Percentiles rank a stretch among this genome's conserved stretches.
These are phyloP conservation scores for Calliphora vomitoria DNA, from an alignment of 2,888 invertebrate species.

Conservation along the genomic window DNA sequence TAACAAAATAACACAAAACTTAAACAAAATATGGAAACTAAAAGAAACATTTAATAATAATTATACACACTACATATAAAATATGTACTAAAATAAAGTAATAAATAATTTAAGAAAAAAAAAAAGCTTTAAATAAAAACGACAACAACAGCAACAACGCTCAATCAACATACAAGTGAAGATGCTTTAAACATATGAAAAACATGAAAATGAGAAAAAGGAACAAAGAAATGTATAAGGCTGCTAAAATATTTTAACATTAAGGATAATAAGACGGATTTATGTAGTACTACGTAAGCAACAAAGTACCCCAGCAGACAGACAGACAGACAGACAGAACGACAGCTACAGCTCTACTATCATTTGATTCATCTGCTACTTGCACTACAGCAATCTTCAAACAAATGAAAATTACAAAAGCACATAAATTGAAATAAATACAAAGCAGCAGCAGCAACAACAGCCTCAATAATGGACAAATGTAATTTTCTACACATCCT, in stretches of 20 bases:
- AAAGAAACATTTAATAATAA: slow-evolving; percentile 2
- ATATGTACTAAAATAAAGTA: slow-evolving; percentile 27
- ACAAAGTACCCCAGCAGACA: neutral
- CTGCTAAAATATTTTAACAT: slow-evolving; percentile 45
- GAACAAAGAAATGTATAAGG: slow-evolving; percentile 1
- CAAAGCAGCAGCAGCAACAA: neutral
- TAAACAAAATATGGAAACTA: slow-evolving; percentile 12
- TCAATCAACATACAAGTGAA: slow-evolving; percentile 13
- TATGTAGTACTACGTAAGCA: slow-evolving; percentile 6
- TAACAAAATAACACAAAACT: slow-evolving; percentile 4
- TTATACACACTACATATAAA: neutral
- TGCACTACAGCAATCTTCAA: neutral
- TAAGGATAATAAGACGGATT: slow-evolving; percentile 57
- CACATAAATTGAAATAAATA: neutral
- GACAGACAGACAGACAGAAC: slow-evolving; percentile 8
- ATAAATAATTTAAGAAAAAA: slow-evolving; percentile 12
- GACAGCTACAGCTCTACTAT: neutral
- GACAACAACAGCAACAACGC: neutral
- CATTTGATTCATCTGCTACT: neutral
- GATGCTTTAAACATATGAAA: slow-evolving; percentile 28
- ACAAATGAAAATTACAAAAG: neutral
- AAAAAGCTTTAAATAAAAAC: slow-evolving; percentile 46
- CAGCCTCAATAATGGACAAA: slow-evolving; percentile 46
- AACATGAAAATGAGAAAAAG: slow-evolving; percentile 27
- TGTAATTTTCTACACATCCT: slow-evolving; percentile 36